Conservation (phyloP, 2,797 vertebrate genomes). For the Forpus xanthops region DNA sequence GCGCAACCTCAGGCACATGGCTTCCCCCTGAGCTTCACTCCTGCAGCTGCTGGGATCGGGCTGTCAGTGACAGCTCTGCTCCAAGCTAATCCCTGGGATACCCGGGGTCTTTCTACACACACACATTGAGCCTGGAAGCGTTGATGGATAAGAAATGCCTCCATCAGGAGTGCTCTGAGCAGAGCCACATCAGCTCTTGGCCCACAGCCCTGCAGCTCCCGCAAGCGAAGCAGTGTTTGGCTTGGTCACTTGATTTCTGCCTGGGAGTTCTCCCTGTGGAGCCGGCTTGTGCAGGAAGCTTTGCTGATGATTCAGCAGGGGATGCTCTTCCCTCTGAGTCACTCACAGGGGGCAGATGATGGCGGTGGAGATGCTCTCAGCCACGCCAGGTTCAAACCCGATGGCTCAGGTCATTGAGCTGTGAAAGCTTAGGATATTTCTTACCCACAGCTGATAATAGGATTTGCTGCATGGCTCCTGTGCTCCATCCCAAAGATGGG, state of each 20-base stretch:
- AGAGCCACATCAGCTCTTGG: not conserved
- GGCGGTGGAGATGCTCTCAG: not conserved
- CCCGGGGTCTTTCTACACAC: not conserved
- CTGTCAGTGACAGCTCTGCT: not conserved
- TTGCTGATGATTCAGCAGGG: slow-evolving; percentile 38
- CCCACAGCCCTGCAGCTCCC: not conserved
- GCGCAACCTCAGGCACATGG: not conserved
- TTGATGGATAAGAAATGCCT: not conserved
- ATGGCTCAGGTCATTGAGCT: not conserved
- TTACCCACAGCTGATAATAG: not conserved
- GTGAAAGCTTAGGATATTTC: not conserved
- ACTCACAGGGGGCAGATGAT: not conserved
- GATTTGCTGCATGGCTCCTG: not conserved
- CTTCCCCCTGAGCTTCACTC: not conserved
- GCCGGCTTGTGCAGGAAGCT: not conserved
- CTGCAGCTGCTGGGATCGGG: not conserved
- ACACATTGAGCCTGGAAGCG: not conserved
- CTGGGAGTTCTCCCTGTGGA: not conserved
- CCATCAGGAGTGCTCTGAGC: not conserved
- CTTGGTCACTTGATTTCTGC: not conserved
- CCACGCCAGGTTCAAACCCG: not conserved
- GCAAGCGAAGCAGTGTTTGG: not conserved
- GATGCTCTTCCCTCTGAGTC: slow-evolving; percentile 35
- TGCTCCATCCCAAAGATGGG: not conserved
- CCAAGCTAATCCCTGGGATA: not conserved